These are phyloP conservation scores for Megalops cyprinoides DNA, from an alignment of 2,797 vertebrate species.

Conservation along the genomic window DNA sequence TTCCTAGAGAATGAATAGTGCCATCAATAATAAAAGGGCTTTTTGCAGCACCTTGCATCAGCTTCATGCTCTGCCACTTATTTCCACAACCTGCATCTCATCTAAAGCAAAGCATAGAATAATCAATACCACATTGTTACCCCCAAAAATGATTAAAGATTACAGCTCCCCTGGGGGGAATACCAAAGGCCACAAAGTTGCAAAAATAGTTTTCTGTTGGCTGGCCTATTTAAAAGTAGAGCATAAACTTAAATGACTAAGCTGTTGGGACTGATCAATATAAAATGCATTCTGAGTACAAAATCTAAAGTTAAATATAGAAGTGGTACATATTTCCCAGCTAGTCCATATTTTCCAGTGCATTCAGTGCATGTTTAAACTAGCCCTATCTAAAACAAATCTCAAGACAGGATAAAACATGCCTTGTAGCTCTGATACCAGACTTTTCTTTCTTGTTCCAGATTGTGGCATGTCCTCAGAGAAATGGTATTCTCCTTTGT, in stretches of 20 bases:
- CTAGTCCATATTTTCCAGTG: not conserved
- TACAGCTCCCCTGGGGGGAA: not conserved
- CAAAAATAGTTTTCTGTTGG: not conserved
- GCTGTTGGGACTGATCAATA: slow-evolving; percentile 21
- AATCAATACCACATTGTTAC: slow-evolving; percentile 1
- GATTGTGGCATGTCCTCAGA: not conserved
- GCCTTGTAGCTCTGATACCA: slow-evolving; percentile 1
- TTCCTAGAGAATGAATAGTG: not conserved
- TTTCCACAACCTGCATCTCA: not conserved
- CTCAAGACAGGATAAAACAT: slow-evolving; percentile 18
- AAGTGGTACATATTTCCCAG: not conserved
- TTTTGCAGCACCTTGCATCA: not conserved
- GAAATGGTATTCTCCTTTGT: not conserved
- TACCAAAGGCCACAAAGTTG: not conserved
- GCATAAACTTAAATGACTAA: slow-evolving; percentile 4
- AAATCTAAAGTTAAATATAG: slow-evolving; percentile 10
- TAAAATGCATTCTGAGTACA: slow-evolving; percentile 14
- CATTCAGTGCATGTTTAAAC: slow-evolving; percentile 22
- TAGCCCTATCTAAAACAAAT: slow-evolving; percentile 18
- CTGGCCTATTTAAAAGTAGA: slow-evolving; percentile 11
- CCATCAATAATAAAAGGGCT: not conserved
- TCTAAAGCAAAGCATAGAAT: not conserved
- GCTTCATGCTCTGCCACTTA: not conserved
- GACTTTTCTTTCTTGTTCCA: not conserved
- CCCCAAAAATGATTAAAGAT: slow-evolving; percentile 11